These are phyloP conservation scores for Chlorops oryzae DNA, from an alignment of 1,140 invertebrate species.

Conservation along the genomic window DNA sequence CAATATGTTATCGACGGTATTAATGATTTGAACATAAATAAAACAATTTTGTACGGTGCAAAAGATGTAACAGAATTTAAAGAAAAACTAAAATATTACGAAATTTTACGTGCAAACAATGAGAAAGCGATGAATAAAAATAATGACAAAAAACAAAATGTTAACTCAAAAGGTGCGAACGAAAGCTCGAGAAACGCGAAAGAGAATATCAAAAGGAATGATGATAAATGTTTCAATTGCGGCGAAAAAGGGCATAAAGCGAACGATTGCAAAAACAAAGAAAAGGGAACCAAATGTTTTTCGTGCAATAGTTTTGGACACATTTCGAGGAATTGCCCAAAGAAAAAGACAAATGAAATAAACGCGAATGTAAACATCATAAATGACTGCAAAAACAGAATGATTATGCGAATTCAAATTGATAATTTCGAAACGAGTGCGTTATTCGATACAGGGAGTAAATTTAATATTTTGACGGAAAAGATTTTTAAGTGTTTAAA, in stretches of 20 bases:
- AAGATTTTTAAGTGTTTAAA: not conserved
- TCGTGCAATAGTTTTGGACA: too few species aligned
- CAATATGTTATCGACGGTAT: slow-evolving; percentile 3
- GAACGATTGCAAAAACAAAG: too few species aligned
- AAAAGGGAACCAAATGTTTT: too few species aligned
- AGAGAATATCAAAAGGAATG: too few species aligned
- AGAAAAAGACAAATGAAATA: not conserved
- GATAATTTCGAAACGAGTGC: too few species aligned
- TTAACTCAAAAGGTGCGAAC: not conserved
- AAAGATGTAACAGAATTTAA: slow-evolving; percentile 8
- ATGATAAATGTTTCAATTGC: too few species aligned
- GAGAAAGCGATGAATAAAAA: not conserved
- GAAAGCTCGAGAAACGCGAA: too few species aligned
- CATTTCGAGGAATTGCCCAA: too few species aligned
- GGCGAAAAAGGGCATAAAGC: too few species aligned
- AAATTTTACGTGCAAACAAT: not conserved
- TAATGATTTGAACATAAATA: slow-evolving; percentile 3
- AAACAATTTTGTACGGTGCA: slow-evolving; percentile 14
- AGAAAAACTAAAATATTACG: slow-evolving; percentile 10
- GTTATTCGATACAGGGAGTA: slow-evolving; percentile 7
- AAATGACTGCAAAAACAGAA: too few species aligned
- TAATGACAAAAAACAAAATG: not conserved
- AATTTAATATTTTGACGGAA: slow-evolving; percentile 2
- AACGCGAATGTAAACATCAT: too few species aligned
- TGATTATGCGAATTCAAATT: too few species aligned